These are phyloP conservation scores for Sakesphorus luctuosus DNA, from an alignment of 2,113 vertebrate genomes.

Conservation along the genomic window DNA sequence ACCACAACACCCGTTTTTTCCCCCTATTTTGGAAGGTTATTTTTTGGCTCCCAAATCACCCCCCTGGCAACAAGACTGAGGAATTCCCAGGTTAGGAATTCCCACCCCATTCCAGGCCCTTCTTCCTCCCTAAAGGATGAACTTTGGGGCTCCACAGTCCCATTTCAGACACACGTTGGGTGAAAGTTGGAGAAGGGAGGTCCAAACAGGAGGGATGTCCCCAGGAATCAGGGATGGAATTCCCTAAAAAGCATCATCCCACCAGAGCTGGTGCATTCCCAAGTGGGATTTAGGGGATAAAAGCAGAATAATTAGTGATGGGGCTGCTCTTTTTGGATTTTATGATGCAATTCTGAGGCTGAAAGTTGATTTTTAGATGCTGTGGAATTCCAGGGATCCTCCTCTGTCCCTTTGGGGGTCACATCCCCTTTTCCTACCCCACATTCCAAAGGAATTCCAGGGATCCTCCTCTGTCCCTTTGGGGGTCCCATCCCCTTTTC, in stretches of 20 bases:
- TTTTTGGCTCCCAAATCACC: background rate
- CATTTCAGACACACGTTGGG: background rate
- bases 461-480: too few relatives aligned
- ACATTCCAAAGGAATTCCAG: too few relatives aligned
- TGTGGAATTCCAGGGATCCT: too few relatives aligned
- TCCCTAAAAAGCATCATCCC: too few relatives aligned
- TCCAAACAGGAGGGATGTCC: background rate
- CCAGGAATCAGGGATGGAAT: background rate
- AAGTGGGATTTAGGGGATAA: background rate
- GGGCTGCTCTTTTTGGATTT: background rate
- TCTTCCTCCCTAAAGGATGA: background rate
- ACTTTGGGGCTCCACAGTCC: too few relatives aligned
- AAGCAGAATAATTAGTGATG: background rate
- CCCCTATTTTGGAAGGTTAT: background rate
- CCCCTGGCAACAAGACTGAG: too few relatives aligned
- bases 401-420: too few relatives aligned
- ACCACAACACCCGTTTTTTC: background rate
- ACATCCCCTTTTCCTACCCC: too few relatives aligned
- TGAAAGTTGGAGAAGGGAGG: background rate
- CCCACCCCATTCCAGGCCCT: rapidly evolving
- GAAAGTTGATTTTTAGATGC: background rate
- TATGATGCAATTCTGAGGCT: background rate
- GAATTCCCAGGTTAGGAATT: background rate
- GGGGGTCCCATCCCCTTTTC: too few relatives aligned
- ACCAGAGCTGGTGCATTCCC: background rate